Evolutionary conservation across 2,797 vertebrate genomes (phyloP).

Genomic region (Poliocrania exsul): DNA sequence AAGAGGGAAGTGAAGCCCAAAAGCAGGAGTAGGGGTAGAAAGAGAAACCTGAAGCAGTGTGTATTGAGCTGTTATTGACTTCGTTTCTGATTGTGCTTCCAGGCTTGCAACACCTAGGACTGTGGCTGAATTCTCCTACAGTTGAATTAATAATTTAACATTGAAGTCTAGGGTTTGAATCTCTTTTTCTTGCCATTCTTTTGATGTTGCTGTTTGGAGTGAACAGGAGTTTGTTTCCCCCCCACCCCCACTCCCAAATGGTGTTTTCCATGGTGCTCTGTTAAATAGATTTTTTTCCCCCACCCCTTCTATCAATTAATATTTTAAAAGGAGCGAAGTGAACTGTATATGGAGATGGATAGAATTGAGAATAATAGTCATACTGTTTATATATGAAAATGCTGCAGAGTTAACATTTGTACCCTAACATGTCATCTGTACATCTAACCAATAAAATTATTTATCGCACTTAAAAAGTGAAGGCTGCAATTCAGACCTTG

Average conservation of each 20-base stretch:
- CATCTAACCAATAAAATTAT: not conserved
- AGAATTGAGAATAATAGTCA: not conserved
- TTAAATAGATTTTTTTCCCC: not conserved
- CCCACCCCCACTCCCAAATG: accelerated
- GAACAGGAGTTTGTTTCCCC: not conserved
- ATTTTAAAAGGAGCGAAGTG: not conserved
- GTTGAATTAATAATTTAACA: not conserved
- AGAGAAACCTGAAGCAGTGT: not conserved
- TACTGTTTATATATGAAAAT: not conserved
- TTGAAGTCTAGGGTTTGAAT: not conserved
- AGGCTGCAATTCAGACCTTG: not conserved
- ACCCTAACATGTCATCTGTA: not conserved
- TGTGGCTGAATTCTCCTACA: not conserved
- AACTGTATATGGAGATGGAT: not conserved
- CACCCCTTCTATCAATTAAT: not conserved
- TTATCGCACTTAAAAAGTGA: not conserved
- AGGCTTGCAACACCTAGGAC: not conserved
- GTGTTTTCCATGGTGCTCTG: not conserved
- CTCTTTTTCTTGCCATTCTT: not conserved
- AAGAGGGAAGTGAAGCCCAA: not conserved
- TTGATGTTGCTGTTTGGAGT: not conserved
- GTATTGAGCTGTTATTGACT: not conserved
- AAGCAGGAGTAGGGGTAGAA: accelerated
- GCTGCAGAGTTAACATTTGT: not conserved
- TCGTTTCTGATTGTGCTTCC: not conserved